Percentiles rank a stretch among this genome's conserved stretches.
These are phyloP conservation scores for Hapalemur alaotrensis DNA, from an alignment of 2,797 vertebrate genomes.

Conservation along the genomic window DNA sequence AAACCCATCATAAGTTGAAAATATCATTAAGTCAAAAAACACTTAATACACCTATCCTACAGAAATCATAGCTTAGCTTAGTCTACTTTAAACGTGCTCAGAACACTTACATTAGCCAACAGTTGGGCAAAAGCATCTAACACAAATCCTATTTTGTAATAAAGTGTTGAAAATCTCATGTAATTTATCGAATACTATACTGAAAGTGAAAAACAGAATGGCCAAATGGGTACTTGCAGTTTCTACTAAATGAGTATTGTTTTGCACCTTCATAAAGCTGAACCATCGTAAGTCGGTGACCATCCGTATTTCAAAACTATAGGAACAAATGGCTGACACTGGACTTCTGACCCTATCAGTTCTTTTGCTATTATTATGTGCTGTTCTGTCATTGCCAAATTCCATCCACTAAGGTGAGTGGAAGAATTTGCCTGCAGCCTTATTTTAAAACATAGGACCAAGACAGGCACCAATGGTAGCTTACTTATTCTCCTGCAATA, in stretches of 20 bases:
- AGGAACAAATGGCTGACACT: background rate
- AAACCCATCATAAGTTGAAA: background rate
- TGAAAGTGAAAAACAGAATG: background rate
- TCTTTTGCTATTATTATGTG: background rate
- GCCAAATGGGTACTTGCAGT: background rate
- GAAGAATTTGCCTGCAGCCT: background rate
- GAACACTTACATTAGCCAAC: background rate
- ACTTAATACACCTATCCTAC: background rate
- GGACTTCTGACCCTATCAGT: background rate
- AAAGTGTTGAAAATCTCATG: background rate
- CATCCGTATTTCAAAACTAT: background rate
- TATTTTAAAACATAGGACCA: constrained; percentile 31
- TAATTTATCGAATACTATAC: background rate
- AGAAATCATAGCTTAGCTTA: background rate
- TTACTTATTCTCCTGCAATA: background rate
- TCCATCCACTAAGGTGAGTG: background rate
- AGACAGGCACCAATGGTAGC: background rate
- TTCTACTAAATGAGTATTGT: background rate
- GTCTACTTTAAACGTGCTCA: background rate
- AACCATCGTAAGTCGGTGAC: background rate
- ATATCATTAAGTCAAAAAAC: background rate
- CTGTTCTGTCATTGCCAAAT: background rate
- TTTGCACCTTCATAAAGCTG: no score
- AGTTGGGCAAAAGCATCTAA: background rate
- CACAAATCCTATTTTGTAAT: background rate